Percentiles rank a stretch among this genome's conserved stretches.
Evolutionary conservation across 30 jellyfish, hydroid and myxozoan genomes (phyloP).

Genomic region (Pseudorhiza aurosa): DNA sequence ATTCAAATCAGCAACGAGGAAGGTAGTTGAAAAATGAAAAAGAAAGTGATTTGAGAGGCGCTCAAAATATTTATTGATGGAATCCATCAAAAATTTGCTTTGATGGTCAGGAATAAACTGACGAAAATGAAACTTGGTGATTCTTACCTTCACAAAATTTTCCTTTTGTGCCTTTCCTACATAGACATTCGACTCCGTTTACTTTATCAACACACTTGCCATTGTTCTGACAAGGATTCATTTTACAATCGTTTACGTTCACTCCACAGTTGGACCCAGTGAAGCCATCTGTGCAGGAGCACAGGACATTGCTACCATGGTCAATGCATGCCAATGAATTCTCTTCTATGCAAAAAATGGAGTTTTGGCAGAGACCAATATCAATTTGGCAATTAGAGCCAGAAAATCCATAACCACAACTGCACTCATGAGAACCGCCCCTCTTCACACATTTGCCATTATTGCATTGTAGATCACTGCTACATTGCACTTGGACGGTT

Average conservation of each 20-base stretch:
- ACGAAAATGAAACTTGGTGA: no score
- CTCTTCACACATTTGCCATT: constrained; percentile 32
- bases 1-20: no score
- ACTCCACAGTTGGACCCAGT: constrained; percentile 91
- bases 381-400: constrained; percentile 85
- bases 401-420: constrained; percentile 92
- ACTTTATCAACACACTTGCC: constrained; percentile 82
- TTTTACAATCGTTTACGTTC: constrained; percentile 72
- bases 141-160: constrained; percentile 71
- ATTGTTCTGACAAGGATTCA: constrained; percentile 61
- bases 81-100: no score
- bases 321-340: constrained; percentile 84
- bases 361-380: constrained; percentile 66
- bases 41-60: no score
- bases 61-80: no score
- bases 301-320: constrained; percentile 80
- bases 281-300: constrained; percentile 81
- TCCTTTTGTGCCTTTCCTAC: constrained; percentile 71
- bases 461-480: constrained; percentile 11
- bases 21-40: no score
- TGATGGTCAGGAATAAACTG: no score
- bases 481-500: constrained; percentile 36
- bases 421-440: constrained; percentile 51
- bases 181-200: constrained; percentile 72
- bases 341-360: constrained; percentile 65